Percentiles rank a stretch among this genome's conserved stretches.
Conservation (phyloP, 2,797 vertebrate species). For the Pseudochirops corinnae region DNA sequence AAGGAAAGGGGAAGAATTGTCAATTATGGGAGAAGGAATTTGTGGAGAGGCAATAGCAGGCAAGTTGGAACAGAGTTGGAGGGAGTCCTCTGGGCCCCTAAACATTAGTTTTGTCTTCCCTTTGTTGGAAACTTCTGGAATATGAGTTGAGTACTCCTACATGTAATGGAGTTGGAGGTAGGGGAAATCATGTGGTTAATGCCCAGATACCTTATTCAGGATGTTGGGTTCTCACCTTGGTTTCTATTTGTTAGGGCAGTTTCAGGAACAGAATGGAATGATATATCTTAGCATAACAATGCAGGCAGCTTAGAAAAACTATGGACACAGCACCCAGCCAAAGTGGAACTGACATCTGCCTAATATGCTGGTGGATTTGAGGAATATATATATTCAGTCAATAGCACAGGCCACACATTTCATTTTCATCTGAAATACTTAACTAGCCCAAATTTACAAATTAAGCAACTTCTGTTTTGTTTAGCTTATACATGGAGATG, state of each 20-base stretch:
- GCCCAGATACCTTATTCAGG: not conserved
- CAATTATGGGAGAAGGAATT: not conserved
- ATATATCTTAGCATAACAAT: not conserved
- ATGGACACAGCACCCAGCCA: not conserved
- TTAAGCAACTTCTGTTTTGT: not conserved
- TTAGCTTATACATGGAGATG: not conserved
- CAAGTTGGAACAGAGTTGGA: not conserved
- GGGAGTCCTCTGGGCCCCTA: not conserved
- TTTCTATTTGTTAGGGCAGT: not conserved
- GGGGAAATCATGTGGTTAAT: not conserved
- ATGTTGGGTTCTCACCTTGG: not conserved
- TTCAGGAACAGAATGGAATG: not conserved
- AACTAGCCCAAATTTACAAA: not conserved
- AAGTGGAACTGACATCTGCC: not conserved
- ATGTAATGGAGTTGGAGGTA: not conserved
- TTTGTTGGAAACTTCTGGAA: not conserved
- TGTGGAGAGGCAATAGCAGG: not conserved
- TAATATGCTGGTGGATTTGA: not conserved
- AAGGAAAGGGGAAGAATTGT: not conserved
- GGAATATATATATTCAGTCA: not conserved
- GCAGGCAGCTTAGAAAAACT: not conserved
- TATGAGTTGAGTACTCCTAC: not conserved
- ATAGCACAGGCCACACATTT: not conserved
- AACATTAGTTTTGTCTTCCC: not conserved
- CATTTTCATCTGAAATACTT: not conserved